Percentiles rank a stretch among this genome's conserved stretches.
Evolutionary conservation across 2,113 vertebrate species (phyloP).

Genomic region (Suncus etruscus): DNA sequence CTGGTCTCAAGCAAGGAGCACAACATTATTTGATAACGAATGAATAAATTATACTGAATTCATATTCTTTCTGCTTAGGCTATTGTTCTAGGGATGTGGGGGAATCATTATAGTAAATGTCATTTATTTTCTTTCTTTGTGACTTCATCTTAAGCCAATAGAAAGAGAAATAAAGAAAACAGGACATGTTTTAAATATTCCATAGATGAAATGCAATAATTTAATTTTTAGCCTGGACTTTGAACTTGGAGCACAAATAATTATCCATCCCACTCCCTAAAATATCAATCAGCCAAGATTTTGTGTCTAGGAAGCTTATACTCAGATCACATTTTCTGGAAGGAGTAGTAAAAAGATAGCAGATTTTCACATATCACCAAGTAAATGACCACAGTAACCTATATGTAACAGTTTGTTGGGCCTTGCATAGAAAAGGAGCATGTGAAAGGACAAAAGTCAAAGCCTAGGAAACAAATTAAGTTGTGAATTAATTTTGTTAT

Average conservation of each 20-base stretch:
- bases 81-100: background rate
- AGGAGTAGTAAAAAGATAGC: constrained; percentile 55
- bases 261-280: background rate
- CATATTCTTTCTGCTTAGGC: background rate
- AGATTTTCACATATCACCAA: constrained; percentile 58
- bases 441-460: constrained; percentile 22
- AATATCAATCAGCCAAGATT: constrained; percentile 41
- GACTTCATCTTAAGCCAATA: constrained; percentile 38
- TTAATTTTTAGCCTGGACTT: constrained; percentile 23
- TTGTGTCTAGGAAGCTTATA: background rate
- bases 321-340: constrained; percentile 49
- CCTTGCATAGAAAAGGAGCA: constrained; percentile 26
- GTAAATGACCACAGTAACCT: constrained; percentile 42
- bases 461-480: constrained; percentile 41
- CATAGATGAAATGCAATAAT: constrained; percentile 5
- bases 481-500: background rate
- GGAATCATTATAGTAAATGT: constrained; percentile 4
- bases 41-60: constrained; percentile 8
- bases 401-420: constrained; percentile 49
- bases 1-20: background rate
- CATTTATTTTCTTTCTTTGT: constrained; percentile 18
- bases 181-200: constrained; percentile 20
- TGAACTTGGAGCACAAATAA: constrained; percentile 11
- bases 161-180: constrained; percentile 22
- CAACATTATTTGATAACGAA: background rate